phyloP scores from a whole-genome alignment of 2,797 vertebrate genomes.

The Pseudocheirus occidentalis region DNA sequence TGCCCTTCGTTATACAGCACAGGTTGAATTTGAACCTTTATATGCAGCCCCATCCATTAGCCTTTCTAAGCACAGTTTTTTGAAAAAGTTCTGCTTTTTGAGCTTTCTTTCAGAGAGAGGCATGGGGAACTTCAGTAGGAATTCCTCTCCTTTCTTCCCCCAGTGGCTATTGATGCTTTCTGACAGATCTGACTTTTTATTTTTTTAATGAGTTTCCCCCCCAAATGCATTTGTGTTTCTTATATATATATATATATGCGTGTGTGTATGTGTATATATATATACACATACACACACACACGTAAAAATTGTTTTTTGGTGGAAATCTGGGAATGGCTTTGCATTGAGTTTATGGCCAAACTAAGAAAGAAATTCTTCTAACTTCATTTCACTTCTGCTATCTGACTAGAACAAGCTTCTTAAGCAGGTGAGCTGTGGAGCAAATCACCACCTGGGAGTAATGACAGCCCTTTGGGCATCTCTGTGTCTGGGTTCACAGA shows the following conservation, averaged over 20 bases:
- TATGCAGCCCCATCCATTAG: background rate
- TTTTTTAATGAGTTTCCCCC: conserved; percentile 16
- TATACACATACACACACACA: no score
- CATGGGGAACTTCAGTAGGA: background rate
- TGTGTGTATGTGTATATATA: no score
- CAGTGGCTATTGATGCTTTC: background rate
- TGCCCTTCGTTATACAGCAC: background rate
- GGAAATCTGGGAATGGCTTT: conserved; percentile 52
- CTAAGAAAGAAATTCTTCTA: conserved; percentile 39
- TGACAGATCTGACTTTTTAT: background rate
- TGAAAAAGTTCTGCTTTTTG: background rate
- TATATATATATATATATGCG: background rate
- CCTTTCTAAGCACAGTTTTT: background rate
- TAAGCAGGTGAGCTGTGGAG: conserved; percentile 4
- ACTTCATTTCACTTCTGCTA: background rate
- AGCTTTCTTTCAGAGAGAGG: background rate
- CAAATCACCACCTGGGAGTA: conserved; percentile 40
- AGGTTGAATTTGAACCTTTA: no score
- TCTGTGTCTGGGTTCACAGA: background rate
- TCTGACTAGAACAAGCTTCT: conserved; percentile 11
- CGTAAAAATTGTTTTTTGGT: no score
- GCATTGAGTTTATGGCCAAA: background rate
- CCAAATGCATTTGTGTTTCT: conserved; percentile 48
- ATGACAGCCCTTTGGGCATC: conserved; percentile 36
- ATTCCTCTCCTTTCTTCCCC: background rate